These are phyloP conservation scores for Phyllotis vaccarum DNA, from an alignment of 2,797 vertebrate species.

Conservation along the genomic window DNA sequence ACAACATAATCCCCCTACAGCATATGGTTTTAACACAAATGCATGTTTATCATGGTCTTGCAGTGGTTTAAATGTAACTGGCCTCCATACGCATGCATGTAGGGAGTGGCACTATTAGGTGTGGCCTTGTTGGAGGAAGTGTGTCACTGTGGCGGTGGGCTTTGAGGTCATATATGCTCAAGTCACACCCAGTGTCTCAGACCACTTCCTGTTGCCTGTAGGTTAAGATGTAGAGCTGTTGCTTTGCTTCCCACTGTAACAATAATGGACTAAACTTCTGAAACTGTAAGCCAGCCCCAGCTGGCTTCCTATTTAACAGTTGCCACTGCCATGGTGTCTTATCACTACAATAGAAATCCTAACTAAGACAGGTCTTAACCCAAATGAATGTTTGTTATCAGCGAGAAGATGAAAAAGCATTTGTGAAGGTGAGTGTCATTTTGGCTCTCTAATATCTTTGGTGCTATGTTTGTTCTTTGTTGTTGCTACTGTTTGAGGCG, in stretches of 20 bases:
- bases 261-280: neutral
- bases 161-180: neutral
- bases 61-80: neutral
- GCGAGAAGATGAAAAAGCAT: neutral
- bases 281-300: neutral
- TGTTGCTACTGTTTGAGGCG: neutral
- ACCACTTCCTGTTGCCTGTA: neutral
- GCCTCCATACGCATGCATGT: neutral
- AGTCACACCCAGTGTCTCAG: neutral
- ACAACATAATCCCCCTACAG: too few species aligned
- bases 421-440: neutral
- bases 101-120: neutral
- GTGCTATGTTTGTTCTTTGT: neutral
- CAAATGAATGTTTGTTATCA: neutral
- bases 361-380: neutral
- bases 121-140: neutral
- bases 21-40: neutral
- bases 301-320: too few species aligned
- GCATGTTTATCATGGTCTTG: neutral
- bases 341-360: neutral
- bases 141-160: neutral
- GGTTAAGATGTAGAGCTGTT: neutral
- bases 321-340: neutral
- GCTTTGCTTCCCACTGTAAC: rapidly evolving
- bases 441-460: neutral